These are phyloP conservation scores for Centropristis striata DNA, from an alignment of 2,113 vertebrate species.

Conservation along the genomic window DNA sequence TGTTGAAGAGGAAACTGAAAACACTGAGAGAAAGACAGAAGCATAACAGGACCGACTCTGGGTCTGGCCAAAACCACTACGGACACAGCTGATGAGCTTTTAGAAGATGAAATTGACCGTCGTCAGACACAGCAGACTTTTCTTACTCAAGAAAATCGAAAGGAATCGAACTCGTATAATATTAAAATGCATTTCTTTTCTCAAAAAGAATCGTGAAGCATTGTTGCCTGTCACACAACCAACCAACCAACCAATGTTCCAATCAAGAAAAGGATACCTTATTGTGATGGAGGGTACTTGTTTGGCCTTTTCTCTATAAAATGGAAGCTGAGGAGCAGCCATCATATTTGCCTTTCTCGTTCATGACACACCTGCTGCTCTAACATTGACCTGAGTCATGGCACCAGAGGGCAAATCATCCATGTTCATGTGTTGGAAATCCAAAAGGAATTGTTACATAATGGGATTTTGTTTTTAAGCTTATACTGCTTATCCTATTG, in stretches of 20 bases:
- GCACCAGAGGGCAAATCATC: not conserved
- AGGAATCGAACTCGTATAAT: not conserved
- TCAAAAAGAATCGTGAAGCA: not conserved
- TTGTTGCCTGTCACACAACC: not conserved
- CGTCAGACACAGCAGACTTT: slow-evolving; percentile 7
- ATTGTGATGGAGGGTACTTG: not conserved
- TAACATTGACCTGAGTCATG: not conserved
- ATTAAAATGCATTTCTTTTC: slow-evolving; percentile 12
- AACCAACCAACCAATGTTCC: not conserved
- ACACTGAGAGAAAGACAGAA: not conserved
- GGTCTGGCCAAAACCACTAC: slow-evolving; percentile 5
- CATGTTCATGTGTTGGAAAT: not conserved
- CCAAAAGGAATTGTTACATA: not conserved
- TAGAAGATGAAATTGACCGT: not conserved
- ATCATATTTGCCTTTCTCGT: not conserved
- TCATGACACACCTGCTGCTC: not conserved
- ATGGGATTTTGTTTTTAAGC: slow-evolving; percentile 6
- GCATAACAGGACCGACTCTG: not conserved
- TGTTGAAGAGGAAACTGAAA: not conserved
- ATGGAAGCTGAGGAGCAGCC: not conserved
- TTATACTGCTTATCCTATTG: slow-evolving; percentile 2
- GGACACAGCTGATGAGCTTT: not conserved
- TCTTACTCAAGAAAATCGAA: not conserved
- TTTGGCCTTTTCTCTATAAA: not conserved
- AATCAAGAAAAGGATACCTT: not conserved